These are phyloP conservation scores for Acanthornis magna DNA, from an alignment of 2,797 vertebrate genomes.

Conservation along the genomic window DNA sequence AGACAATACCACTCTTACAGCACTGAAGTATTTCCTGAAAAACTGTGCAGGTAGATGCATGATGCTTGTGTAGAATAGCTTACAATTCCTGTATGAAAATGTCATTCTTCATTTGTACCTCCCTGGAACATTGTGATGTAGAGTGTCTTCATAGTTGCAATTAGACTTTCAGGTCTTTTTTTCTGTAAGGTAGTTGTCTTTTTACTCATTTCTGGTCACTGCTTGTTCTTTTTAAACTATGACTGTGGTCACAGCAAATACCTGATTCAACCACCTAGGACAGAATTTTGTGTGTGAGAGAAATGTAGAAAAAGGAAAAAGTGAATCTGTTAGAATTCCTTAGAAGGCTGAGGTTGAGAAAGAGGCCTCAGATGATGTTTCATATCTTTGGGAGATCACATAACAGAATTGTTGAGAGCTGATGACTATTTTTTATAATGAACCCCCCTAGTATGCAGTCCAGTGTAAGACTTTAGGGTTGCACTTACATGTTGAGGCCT, in stretches of 20 bases:
- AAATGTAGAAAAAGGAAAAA: background rate
- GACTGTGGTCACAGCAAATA: background rate
- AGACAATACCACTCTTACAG: background rate
- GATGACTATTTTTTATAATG: background rate
- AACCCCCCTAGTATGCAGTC: fast-evolving
- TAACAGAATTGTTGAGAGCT: background rate
- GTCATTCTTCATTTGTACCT: background rate
- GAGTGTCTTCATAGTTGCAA: background rate
- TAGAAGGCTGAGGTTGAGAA: no score
- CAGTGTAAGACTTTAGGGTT: background rate
- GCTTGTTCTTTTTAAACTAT: background rate
- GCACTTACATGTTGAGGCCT: background rate
- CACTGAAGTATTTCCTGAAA: background rate
- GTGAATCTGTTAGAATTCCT: background rate
- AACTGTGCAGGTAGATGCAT: no score
- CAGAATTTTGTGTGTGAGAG: background rate
- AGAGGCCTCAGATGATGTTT: background rate
- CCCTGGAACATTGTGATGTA: no score
- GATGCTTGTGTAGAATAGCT: background rate
- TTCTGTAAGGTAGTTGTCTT: background rate
- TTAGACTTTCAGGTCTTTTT: background rate
- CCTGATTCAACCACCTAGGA: background rate
- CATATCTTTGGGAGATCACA: fast-evolving
- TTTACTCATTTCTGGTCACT: background rate
- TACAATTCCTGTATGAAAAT: no score